phyloP scores from a whole-genome alignment of 2,888 invertebrate genomes.

The Lamproptera curius region DNA sequence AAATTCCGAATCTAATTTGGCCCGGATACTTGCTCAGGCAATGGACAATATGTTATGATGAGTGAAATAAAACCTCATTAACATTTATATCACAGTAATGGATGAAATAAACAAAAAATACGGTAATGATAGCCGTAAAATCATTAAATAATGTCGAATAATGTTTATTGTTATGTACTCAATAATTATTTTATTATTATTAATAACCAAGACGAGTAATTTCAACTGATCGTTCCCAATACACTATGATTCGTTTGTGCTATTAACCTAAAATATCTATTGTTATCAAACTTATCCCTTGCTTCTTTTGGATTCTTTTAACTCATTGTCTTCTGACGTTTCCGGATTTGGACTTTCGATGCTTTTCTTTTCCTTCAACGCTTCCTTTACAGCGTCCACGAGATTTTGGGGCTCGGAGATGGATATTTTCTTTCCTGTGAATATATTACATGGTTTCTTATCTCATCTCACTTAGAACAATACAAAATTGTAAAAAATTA shows the following conservation, averaged over 20 bases:
- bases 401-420: conserved; percentile 77
- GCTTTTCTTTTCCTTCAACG: conserved; percentile 72
- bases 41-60: conserved; percentile 1
- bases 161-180: background rate
- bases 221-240: conserved; percentile 13
- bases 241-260: background rate
- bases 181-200: background rate
- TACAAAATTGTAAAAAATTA: too few relatives aligned
- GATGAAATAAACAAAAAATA: conserved; percentile 12
- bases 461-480: too few relatives aligned
- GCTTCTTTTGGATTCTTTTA: conserved; percentile 63
- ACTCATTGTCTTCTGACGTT: conserved; percentile 46
- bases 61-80: conserved; percentile 4
- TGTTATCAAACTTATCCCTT: conserved; percentile 59
- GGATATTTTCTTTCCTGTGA: conserved; percentile 81
- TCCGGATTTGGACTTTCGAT: conserved; percentile 38
- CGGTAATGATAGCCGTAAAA: background rate
- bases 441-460: too few relatives aligned
- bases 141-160: conserved; percentile 13
- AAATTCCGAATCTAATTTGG: too few relatives aligned
- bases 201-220: background rate
- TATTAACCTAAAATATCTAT: background rate
- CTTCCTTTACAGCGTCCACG: conserved; percentile 80
- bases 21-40: too few relatives aligned
- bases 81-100: conserved; percentile 18